Base-by-base conservation (phyloP, 2,797 vertebrate genomes). In the Crenichthys baileyi region DNA sequence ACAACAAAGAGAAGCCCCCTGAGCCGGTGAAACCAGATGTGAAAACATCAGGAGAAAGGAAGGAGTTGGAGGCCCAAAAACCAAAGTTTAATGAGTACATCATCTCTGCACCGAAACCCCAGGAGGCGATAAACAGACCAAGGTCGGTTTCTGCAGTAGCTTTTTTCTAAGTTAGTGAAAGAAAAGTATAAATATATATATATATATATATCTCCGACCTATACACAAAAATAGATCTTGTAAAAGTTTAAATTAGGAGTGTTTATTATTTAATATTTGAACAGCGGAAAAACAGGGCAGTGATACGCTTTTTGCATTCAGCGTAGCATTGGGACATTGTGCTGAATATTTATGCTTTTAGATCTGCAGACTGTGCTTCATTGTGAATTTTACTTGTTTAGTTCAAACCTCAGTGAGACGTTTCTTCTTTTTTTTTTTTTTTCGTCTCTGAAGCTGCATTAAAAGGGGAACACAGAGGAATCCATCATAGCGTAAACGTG, bases 11-110 rank as follows among this genome's bases (percentile, higher is more conserved):
- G 92, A 99, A 98, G 84, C 98, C 98, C 20, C 96, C 97, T 1
- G 97, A 98, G 90, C 96, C 98, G 2, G 96, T 98, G 80, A 99
- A 98, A 87, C 97, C 98, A 55, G 97, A 99, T 83, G 97, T 98
- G 79, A 98, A 95, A 80, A 96, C 96, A 81, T 97, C 97, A 1
- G 95, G 91, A 79, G 97, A 98, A 74, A 97, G 96, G 86, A 98
- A 96, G 41, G 92, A 94, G 4, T 20, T 9, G 0, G 92, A 95
- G 4, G 91, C 94, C 70, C 88, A 91, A 80, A 96, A 94, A 87
- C 90, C 93, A 88, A 95, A 95, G 89, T 95, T 94, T 83, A 93
- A 89, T 44, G 93, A 95, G 88, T 95, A 95, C 86, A 97, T 98
- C 85, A 98, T 97, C 89, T 94, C 94, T 0, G 94, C 93, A 65